Evolutionary conservation across 2,113 vertebrate genomes (phyloP).

Genomic region (Proteles cristata): DNA sequence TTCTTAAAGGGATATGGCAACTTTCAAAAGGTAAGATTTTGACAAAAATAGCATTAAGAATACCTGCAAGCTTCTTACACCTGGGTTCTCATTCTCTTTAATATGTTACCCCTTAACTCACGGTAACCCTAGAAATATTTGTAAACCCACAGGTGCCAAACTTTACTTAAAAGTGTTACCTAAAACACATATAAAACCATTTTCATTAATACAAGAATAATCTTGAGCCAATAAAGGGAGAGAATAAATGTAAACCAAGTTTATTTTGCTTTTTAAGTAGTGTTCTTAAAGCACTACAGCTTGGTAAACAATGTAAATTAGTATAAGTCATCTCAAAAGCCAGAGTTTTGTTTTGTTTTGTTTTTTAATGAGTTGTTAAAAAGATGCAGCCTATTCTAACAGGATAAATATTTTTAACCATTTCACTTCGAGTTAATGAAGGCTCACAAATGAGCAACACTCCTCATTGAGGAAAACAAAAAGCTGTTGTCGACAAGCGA

Average conservation of each 20-base stretch:
- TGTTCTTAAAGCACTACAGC: conserved; percentile 98
- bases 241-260: conserved; percentile 99
- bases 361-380: conserved; percentile 96
- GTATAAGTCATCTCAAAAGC: conserved; percentile 97
- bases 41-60: background rate
- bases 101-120: background rate
- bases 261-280: conserved; percentile 98
- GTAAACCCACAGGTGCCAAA: background rate
- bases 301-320: conserved; percentile 99
- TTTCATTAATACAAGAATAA: conserved; percentile 69
- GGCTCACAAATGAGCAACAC: conserved; percentile 99
- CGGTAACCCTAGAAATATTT: background rate
- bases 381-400: conserved; percentile 98
- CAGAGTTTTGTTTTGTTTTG: conserved; percentile 88
- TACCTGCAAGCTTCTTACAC: background rate
- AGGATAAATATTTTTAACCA: conserved; percentile 99
- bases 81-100: background rate
- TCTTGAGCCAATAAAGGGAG: conserved; percentile 83
- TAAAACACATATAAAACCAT: conserved; percentile 35
- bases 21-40: background rate
- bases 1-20: background rate
- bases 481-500: conserved; percentile 99
- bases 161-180: conserved; percentile 5
- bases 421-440: conserved; percentile 99
- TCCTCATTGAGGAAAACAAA: conserved; percentile 99